Evolutionary conservation across 2,888 invertebrate species (phyloP), one percentile per base, ranked within the genome.

Genomic region (Drosophila testacea): DNA sequence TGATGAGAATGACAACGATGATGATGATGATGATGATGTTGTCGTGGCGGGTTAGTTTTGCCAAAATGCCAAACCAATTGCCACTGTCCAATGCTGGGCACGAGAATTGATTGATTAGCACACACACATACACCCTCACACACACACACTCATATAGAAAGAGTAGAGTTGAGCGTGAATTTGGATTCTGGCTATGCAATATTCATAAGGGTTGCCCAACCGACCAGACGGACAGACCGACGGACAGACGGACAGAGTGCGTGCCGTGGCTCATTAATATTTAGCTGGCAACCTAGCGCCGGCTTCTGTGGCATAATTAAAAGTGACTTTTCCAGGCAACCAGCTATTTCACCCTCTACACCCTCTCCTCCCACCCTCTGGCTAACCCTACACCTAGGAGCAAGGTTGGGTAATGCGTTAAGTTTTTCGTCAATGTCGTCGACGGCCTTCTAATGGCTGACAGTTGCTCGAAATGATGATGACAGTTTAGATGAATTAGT

Each of bases 401-500:
- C 16, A 34, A 59, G 69, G 76, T 76, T 73, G 81, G 77, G 70
- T 81, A 84, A 82, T 84, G 85, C 72, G 82, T 73, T 79, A 87
- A 83, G 83, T 84, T 87, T 87, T 83, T 83, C 88, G 80, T 87
- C 84, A 81, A 75, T 71, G 84, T 79, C 59, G 52, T 71, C 46
- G 59, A 63, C 51, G 62, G 56, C 55, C 51, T 59, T 73, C 87
- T 87, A 83, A 84, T 84, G 85, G 54, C 80, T 88, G 84, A 88
- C 84, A 85, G 88, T 88, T 85, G 90, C 86, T 77, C 73, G 88
- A 89, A 85, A 88, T 88, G 90, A 88, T 85, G 85, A 83, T 85
- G 85, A 85, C 85, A 85, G 90, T 88, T 88, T 80, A 85, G 84
- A 85, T 85, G 84, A 88, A 85, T 85, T 85, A 89, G 85, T 85